phyloP scores from a whole-genome alignment of 1,140 invertebrate genomes.

The Sarcophaga bullata region DNA sequence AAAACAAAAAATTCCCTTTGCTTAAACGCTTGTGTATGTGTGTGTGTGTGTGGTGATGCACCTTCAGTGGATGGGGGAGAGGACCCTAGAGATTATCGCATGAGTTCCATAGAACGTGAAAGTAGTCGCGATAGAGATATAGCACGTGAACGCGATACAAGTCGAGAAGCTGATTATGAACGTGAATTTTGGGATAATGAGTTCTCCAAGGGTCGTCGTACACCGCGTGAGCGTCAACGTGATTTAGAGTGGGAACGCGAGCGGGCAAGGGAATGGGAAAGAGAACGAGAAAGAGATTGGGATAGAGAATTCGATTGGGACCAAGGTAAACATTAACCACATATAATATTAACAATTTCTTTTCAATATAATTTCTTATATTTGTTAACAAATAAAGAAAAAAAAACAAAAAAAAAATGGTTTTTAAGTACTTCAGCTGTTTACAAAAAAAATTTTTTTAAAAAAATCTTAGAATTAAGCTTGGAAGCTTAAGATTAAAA shows the following conservation, averaged over 20 bases:
- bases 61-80: slow-evolving; percentile 57
- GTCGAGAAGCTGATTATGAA: slow-evolving; percentile 30
- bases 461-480: no score
- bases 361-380: no score
- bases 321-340: slow-evolving; percentile 57
- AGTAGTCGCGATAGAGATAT: slow-evolving; percentile 54
- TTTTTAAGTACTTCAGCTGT: no score
- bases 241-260: slow-evolving; percentile 62
- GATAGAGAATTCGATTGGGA: slow-evolving; percentile 65
- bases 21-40: neutral
- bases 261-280: slow-evolving; percentile 62
- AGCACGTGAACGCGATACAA: slow-evolving; percentile 50
- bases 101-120: slow-evolving; percentile 51
- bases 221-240: slow-evolving; percentile 55
- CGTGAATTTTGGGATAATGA: slow-evolving; percentile 62
- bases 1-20: neutral
- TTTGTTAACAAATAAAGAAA: neutral
- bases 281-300: slow-evolving; percentile 65
- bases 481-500: no score
- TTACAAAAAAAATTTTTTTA: no score
- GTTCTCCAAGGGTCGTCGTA: slow-evolving; percentile 59
- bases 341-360: neutral
- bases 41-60: no score
- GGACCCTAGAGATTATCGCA: slow-evolving; percentile 52
- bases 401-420: neutral